phyloP scores from a whole-genome alignment of 2,113 vertebrate genomes.

The Oceanites oceanicus region DNA sequence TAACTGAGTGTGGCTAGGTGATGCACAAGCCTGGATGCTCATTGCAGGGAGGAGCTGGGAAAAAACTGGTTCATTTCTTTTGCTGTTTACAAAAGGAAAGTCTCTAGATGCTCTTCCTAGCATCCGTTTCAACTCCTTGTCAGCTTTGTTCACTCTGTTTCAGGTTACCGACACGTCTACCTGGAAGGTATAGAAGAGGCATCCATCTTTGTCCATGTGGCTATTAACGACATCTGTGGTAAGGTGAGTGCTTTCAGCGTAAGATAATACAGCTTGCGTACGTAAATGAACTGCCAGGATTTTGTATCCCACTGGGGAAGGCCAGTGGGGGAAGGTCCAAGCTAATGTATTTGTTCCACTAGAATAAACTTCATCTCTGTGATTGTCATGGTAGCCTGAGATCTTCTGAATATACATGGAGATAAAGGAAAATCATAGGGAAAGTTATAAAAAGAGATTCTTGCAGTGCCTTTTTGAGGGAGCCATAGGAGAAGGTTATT shows the following conservation, averaged over 20 bases:
- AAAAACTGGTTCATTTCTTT: background rate
- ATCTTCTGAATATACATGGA: background rate
- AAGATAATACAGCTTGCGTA: fast-evolving
- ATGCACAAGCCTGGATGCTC: background rate
- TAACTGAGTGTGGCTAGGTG: background rate
- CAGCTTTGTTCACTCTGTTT: background rate
- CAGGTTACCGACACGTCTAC: slow-evolving; percentile 97
- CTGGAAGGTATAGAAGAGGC: slow-evolving; percentile 98
- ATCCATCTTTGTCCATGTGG: slow-evolving; percentile 95
- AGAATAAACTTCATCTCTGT: background rate
- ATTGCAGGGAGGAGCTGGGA: background rate
- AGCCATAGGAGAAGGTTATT: background rate
- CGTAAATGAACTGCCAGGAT: background rate
- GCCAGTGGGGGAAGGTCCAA: background rate
- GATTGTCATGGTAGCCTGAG: background rate
- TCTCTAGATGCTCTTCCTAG: background rate
- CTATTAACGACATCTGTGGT: slow-evolving; percentile 94
- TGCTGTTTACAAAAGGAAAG: background rate
- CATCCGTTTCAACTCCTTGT: background rate
- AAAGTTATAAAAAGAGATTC: background rate
- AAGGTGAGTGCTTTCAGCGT: slow-evolving; percentile 83
- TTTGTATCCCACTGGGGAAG: background rate
- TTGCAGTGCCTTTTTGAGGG: background rate
- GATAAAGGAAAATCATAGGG: background rate
- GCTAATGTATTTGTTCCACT: background rate